Evolutionary conservation across 2,797 vertebrate genomes (phyloP).

Genomic region (Eospalax fontanierii): DNA sequence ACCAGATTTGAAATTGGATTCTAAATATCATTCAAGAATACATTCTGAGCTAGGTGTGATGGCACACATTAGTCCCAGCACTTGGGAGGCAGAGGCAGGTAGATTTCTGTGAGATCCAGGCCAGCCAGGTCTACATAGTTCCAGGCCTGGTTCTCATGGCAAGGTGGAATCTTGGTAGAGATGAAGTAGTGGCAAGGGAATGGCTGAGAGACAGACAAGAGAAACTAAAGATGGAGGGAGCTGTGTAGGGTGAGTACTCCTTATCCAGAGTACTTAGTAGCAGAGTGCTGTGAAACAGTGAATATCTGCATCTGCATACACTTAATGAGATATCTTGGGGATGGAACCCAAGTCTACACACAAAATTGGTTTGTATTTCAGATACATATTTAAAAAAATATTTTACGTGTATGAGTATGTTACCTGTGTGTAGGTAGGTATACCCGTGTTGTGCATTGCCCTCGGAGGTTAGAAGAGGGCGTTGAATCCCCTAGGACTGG

Average conservation of each 20-base stretch:
- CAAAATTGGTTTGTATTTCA: not conserved
- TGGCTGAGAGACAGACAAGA: not conserved
- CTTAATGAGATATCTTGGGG: not conserved
- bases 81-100: no score
- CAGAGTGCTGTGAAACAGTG: not conserved
- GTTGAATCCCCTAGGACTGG: no score
- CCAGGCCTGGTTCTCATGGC: not conserved
- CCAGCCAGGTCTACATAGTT: no score
- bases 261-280: not conserved
- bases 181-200: not conserved
- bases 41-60: not conserved
- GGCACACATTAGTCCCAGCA: no score
- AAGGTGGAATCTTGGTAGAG: constrained; percentile 10
- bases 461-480: no score
- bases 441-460: no score
- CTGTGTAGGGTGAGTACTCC: not conserved
- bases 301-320: not conserved
- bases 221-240: not conserved
- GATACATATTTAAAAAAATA: no score
- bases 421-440: no score
- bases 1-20: constrained; percentile 42
- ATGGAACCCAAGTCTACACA: not conserved
- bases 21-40: not conserved
- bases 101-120: no score
- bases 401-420: no score